These are phyloP conservation scores for Threskiornis aethiopicus DNA, from an alignment of 2,797 vertebrate genomes.

Conservation along the genomic window DNA sequence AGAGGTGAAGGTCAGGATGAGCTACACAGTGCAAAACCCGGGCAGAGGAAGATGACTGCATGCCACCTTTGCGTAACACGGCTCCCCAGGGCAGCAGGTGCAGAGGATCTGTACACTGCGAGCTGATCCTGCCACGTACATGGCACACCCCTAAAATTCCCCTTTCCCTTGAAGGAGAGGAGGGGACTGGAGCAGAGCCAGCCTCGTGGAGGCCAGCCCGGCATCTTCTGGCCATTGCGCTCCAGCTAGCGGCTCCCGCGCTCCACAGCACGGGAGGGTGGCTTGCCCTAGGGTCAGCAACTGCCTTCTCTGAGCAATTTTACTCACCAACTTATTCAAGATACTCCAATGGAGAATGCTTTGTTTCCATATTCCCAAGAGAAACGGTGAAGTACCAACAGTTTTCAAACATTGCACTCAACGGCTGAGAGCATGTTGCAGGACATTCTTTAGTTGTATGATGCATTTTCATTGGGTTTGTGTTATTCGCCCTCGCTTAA, in stretches of 20 bases:
- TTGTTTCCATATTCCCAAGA: neutral
- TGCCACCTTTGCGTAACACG: fast-evolving
- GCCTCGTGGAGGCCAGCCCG: neutral
- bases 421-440: fast-evolving
- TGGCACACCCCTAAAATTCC: neutral
- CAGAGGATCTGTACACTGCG: neutral
- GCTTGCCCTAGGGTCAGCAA: neutral
- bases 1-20: neutral
- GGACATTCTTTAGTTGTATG: neutral
- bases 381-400: neutral
- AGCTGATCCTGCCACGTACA: neutral
- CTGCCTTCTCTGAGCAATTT: neutral
- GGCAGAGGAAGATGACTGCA: neutral
- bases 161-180: neutral
- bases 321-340: neutral
- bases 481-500: neutral
- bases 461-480: neutral
- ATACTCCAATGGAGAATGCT: neutral
- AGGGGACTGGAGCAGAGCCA: neutral
- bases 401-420: neutral
- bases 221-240: fast-evolving
- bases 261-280: fast-evolving
- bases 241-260: neutral
- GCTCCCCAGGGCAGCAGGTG: neutral
- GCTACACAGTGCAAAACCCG: fast-evolving